Conservation (phyloP, 1,140 invertebrate genomes). For the Solen grandis region DNA sequence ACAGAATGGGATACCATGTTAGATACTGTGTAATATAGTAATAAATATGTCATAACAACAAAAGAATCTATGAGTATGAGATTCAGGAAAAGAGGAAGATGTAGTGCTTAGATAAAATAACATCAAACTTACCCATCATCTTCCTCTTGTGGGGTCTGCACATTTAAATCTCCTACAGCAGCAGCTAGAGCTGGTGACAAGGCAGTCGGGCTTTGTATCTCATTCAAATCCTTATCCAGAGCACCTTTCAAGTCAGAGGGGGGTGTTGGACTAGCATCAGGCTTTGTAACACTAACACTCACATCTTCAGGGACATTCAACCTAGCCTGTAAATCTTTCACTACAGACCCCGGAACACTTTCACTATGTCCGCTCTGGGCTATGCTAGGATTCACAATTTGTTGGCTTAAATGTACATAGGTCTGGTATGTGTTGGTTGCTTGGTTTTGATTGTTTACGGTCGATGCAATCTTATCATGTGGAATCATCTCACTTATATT, state of each 20-base stretch:
- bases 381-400: constrained; percentile 40
- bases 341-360: neutral
- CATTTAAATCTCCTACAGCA: constrained; percentile 44
- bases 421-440: constrained; percentile 21
- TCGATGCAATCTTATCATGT: neutral
- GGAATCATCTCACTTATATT: neutral
- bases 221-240: constrained; percentile 46
- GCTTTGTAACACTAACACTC: neutral
- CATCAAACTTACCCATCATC: constrained; percentile 34
- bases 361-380: constrained; percentile 37
- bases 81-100: too few species aligned
- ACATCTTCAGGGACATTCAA: neutral
- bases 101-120: too few species aligned
- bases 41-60: too few species aligned
- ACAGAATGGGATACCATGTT: too few species aligned
- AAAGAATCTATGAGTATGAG: too few species aligned
- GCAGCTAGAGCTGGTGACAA: constrained; percentile 47
- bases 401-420: constrained; percentile 46
- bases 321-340: neutral
- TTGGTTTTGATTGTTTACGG: neutral
- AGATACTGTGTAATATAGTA: too few species aligned
- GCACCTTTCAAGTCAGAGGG: constrained; percentile 10
- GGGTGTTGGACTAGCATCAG: neutral
- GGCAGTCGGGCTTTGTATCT: constrained; percentile 33
- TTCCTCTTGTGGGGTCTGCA: constrained; percentile 31